Base-by-base conservation (phyloP, 2,888 invertebrate species). In the Alviniconcha strummeri region DNA sequence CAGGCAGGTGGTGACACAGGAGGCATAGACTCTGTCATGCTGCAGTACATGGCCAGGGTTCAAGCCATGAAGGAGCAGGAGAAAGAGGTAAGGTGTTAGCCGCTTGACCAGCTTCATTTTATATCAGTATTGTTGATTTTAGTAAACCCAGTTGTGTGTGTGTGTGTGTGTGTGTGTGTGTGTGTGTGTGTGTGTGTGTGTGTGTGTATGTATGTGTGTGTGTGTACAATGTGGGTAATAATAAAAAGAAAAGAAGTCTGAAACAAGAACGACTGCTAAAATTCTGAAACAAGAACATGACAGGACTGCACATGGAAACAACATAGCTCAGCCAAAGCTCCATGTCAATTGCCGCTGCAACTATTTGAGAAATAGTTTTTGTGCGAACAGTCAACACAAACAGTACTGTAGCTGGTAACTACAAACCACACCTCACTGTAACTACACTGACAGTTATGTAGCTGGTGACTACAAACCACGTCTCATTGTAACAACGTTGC, bases 1-100 rank as follows among this genome's bases (percentile, higher is more conserved):
- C 36, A 36, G 36, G 85, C 67, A 13, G 60, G 19, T 52, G 72
- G 81, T 17, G 80, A 76, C 13, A 60, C 75, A 64, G 56, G 75
- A 57, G 74, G 71, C 5, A 92, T 93, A 64, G 93, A 93, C 80
- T 92, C 92, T 5, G 90, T 91, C 55, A 91, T 93, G 92, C 89
- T 90, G 83, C 90, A 91, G 84, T 93, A 92, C 87, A 93, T 93
- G 93, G 91, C 88, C 19, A 89, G 91, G 89, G 90, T 93, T 8
- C 89, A 91, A 81, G 88, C 92, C 81, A 89, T 92, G 85, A 91
- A 90, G 75, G 88, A 91, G 11, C 86, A 89, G 85, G 91, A 90
- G 78, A 86, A 88, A 72, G 72, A 85, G 84, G 85, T 85, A n/a
- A 57, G 75, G 64, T 64, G 64, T 64, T 64, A 9, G 11, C 15